Conservation (phyloP, 2,113 vertebrate genomes). For the Patagioenas fasciata region DNA sequence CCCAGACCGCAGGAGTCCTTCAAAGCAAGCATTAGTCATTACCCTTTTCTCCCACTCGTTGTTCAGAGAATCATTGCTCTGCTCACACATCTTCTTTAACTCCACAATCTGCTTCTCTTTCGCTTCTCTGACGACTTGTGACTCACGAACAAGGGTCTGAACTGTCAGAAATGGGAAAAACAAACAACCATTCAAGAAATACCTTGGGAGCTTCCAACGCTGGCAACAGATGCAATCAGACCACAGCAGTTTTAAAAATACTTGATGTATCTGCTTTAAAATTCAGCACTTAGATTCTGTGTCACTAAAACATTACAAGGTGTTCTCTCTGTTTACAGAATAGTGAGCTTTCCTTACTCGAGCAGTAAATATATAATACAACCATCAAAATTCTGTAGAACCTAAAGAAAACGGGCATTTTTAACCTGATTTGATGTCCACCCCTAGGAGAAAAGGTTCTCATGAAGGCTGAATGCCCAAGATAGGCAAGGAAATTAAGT, state of each 20-base stretch:
- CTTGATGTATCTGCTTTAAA: background rate
- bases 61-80: conserved; percentile 85
- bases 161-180: conserved; percentile 79
- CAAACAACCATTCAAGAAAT: conserved; percentile 6
- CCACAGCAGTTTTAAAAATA: background rate
- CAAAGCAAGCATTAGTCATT: background rate
- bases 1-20: background rate
- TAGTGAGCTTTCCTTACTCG: background rate
- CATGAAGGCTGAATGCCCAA: background rate
- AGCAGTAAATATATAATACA: background rate
- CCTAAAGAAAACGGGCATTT: background rate
- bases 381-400: background rate
- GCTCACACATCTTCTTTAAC: conserved; percentile 91
- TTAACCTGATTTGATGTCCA: background rate
- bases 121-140: conserved; percentile 87
- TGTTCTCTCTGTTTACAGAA: background rate
- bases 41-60: conserved; percentile 97
- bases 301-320: background rate
- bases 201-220: background rate
- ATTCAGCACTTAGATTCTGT: background rate
- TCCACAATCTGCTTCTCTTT: conserved; percentile 93
- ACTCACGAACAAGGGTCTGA: conserved; percentile 90
- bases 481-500: background rate
- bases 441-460: background rate
- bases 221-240: background rate